Evolutionary conservation across 2,797 vertebrate species (phyloP).

Genomic region (Rhincodon typus): DNA sequence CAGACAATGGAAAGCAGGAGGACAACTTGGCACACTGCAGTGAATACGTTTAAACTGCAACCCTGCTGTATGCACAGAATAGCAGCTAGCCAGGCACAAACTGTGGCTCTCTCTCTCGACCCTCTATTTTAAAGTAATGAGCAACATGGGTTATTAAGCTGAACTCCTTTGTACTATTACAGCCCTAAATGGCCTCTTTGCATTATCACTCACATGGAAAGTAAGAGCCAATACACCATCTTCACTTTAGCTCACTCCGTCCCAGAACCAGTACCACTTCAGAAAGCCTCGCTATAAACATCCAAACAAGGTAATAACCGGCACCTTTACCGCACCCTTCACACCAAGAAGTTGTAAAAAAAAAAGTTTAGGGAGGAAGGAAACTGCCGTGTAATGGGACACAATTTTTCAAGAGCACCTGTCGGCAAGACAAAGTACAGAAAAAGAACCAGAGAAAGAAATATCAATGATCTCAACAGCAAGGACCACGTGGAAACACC

Average conservation of each 20-base stretch:
- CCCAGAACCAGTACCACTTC: not conserved
- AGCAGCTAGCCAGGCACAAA: not conserved
- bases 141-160: not conserved
- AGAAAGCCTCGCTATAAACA: not conserved
- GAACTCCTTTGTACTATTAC: not conserved
- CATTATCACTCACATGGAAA: not conserved
- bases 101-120: not conserved
- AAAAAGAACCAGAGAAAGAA: too few relatives aligned
- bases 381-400: not conserved
- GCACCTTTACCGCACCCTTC: not conserved
- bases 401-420: too few relatives aligned
- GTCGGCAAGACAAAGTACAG: too few relatives aligned
- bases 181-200: not conserved
- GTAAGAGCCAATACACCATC: not conserved
- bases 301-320: not conserved
- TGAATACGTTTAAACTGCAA: not conserved
- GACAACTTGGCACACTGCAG: not conserved
- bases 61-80: not conserved
- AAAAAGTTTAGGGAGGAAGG: not conserved
- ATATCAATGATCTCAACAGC: too few relatives aligned
- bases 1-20: conserved; percentile 1
- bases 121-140: not conserved
- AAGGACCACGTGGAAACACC: too few relatives aligned
- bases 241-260: not conserved
- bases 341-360: not conserved